Percentiles rank a stretch among this genome's conserved stretches.
These are phyloP conservation scores for Sapayoa aenigma DNA, from an alignment of 2,113 vertebrate species.

Conservation along the genomic window DNA sequence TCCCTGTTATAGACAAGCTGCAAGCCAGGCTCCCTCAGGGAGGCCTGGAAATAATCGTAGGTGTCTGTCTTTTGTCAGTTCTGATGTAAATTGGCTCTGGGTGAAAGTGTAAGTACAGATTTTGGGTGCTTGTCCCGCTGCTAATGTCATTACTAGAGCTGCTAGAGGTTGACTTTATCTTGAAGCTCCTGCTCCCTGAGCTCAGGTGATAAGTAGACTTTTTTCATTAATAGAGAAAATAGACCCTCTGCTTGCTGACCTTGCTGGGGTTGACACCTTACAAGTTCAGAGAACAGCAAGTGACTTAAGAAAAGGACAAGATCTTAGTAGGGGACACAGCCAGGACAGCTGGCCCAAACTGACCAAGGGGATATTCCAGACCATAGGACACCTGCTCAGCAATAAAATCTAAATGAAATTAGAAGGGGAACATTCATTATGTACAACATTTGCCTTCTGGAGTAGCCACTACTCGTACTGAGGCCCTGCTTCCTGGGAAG, in stretches of 20 bases:
- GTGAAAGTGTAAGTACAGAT: background rate
- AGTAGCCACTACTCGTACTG: background rate
- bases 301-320: background rate
- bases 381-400: background rate
- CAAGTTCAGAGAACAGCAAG: background rate
- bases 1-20: background rate
- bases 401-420: background rate
- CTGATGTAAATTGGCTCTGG: background rate
- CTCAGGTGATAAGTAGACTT: background rate
- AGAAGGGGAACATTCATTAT: background rate
- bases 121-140: background rate
- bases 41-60: background rate
- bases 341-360: background rate
- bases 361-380: background rate
- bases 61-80: slow-evolving; percentile 22
- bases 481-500: background rate
- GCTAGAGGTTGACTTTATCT: background rate
- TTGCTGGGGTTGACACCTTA: background rate
- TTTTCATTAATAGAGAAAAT: background rate
- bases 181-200: background rate
- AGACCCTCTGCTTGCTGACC: background rate
- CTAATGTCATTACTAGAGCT: background rate
- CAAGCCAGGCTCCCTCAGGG: background rate
- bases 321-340: background rate
- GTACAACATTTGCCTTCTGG: background rate